Evolutionary conservation across 2,797 vertebrate genomes (phyloP), one percentile per base, ranked within the genome.

Genomic region (Molossus alvarezi): DNA sequence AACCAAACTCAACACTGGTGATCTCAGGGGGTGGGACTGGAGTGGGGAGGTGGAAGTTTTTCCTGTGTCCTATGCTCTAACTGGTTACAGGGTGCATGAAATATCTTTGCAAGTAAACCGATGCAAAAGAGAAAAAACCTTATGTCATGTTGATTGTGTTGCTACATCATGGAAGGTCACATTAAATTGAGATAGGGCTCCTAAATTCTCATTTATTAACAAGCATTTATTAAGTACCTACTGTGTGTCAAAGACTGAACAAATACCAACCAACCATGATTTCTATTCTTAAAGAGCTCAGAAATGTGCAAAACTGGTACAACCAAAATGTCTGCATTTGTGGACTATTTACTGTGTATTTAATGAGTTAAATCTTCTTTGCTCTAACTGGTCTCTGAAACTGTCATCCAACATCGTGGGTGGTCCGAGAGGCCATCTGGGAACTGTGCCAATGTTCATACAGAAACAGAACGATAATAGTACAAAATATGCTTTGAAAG

Each of bases 201-300:
- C 55, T 75, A 96, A 77, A 62, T 75, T 76, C 64, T 97, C 33
- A 76, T 55, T 84, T 73, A 82, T 73, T 64, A 94, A 60, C 33
- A 90, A 64, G 80, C 33, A 82, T 6, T 15, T 75, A 69, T 14
- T 90, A 75, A 67, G n/a, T 21, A 72, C 41, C 7, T 41, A 53
- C 62, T 95, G 57, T 80, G 27, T 75, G 27, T 64, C 60, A 73
- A 91, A n/a, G 67, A 77, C 76, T 53, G 13, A 85, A 72, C 15
- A n/a, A 82, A 88, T 53, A 45, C 64, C 60, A 90, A 57, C 9
- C 84, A 90, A 77, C 64, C 23, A 6, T 69, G 53, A 79, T 60
- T 57, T 85, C 20, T 80, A 21, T 51, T 75, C 58, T 84, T 84
- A 33, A n/a, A 57, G 20, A 83, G 41, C 58, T 64, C 85, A 64